Conservation (phyloP, 1,140 invertebrate species). For the Physella acuta region DNA sequence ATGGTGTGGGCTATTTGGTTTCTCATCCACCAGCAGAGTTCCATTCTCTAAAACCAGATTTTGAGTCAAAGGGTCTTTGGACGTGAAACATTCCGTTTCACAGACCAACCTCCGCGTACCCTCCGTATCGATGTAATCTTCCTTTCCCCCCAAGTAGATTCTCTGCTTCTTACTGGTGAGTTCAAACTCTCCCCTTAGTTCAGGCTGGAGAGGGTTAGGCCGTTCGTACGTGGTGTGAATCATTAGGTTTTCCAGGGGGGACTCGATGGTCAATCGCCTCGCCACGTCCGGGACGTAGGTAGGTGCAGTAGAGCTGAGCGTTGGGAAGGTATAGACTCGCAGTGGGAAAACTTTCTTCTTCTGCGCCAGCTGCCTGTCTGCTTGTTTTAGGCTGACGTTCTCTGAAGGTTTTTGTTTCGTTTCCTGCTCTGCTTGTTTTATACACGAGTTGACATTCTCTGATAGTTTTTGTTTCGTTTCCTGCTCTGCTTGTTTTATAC, state of each 20-base stretch:
- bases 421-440: too few species aligned
- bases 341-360: constrained; percentile 1
- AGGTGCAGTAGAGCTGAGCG: too few species aligned
- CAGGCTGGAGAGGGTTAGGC: not conserved
- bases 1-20: too few species aligned
- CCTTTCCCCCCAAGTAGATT: constrained; percentile 1
- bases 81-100: constrained; percentile 12
- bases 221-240: constrained; percentile 10
- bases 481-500: too few species aligned
- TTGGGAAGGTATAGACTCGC: not conserved
- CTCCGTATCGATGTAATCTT: not conserved
- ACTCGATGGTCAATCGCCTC: constrained; percentile 3
- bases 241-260: constrained; percentile 1
- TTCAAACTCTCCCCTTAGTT: not conserved
- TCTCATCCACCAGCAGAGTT: too few species aligned
- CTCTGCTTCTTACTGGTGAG: not conserved
- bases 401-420: too few species aligned
- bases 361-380: too few species aligned
- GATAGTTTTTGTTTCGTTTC: too few species aligned
- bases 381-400: too few species aligned
- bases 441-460: too few species aligned
- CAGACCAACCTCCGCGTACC: constrained; percentile 3
- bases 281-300: not conserved
- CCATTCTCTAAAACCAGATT: constrained; percentile 6
- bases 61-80: not conserved